Evolutionary conservation across 2,797 vertebrate species (phyloP).

Genomic region (Pipistrellus pipistrellus): DNA sequence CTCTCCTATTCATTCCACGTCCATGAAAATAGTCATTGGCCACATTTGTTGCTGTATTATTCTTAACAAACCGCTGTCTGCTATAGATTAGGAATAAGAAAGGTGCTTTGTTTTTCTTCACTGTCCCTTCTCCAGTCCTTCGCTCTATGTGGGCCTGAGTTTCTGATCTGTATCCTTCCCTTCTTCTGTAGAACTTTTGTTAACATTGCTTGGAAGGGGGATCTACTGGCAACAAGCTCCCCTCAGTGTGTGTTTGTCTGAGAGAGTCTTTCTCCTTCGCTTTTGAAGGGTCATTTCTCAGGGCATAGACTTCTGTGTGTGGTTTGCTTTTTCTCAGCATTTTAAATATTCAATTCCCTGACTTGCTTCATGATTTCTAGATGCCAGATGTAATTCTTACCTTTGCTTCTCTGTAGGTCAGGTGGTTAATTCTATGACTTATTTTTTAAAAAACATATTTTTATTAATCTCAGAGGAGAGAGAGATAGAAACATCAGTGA

Average conservation of each 20-base stretch:
- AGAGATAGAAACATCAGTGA: too few relatives aligned
- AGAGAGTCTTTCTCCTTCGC: neutral
- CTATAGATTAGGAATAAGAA: neutral
- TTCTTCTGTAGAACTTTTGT: neutral
- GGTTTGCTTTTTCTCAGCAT: neutral
- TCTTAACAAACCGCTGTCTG: neutral
- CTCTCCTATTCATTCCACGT: fast-evolving
- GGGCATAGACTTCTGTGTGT: neutral
- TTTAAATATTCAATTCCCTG: neutral
- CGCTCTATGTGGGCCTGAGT: neutral
- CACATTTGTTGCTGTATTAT: fast-evolving
- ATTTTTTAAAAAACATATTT: neutral
- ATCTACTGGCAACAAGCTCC: too few relatives aligned
- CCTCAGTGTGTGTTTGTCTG: neutral
- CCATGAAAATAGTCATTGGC: fast-evolving
- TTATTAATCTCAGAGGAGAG: too few relatives aligned
- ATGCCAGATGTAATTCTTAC: neutral
- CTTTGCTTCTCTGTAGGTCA: neutral
- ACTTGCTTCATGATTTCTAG: neutral
- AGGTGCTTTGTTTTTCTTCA: too few relatives aligned
- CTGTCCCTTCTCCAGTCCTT: neutral
- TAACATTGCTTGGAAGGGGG: neutral
- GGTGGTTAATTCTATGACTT: neutral
- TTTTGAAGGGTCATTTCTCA: neutral
- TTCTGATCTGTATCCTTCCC: too few relatives aligned